Conservation (phyloP, 2,888 invertebrate species). For the Eupithecia dodoneata region DNA sequence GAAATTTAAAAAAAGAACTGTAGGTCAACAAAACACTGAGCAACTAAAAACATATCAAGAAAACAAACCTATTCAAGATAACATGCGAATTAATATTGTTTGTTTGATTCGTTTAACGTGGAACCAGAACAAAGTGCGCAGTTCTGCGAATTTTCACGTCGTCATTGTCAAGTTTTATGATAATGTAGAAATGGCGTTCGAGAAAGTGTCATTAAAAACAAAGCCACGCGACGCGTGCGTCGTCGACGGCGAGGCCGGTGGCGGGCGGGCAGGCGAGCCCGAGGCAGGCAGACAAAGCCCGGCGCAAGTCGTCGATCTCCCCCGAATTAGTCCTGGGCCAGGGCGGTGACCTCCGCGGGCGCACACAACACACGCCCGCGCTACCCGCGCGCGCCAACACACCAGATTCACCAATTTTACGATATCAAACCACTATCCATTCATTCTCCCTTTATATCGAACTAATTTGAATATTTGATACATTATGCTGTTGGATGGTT, state of each 20-base stretch:
- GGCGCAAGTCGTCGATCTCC: conserved; percentile 80
- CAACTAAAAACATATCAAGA: conserved; percentile 30
- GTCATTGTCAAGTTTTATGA: conserved; percentile 50
- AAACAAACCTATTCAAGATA: conserved; percentile 39
- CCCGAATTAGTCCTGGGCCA: conserved; percentile 83
- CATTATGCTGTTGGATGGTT: neutral
- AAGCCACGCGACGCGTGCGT: conserved; percentile 62
- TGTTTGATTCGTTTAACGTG: conserved; percentile 40
- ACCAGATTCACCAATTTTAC: conserved; percentile 44
- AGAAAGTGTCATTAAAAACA: conserved; percentile 53
- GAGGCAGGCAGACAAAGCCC: conserved; percentile 77
- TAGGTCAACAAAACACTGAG: conserved; percentile 21
- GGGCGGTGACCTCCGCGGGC: conserved; percentile 78
- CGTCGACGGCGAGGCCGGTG: conserved; percentile 33
- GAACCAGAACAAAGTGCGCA: conserved; percentile 38
- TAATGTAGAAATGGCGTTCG: conserved; percentile 52
- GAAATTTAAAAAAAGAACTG: neutral
- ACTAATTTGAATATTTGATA: neutral
- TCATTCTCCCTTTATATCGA: conserved; percentile 21
- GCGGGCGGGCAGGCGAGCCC: conserved; percentile 43
- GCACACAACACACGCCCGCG: conserved; percentile 53
- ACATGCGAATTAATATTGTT: conserved; percentile 28
- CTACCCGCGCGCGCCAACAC: conserved; percentile 44
- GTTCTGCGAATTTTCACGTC: conserved; percentile 40
- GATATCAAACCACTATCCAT: conserved; percentile 35